Percentiles rank a stretch among this genome's conserved stretches.
Conservation (phyloP, 2,888 invertebrate genomes). For the Heliconius hortense region DNA sequence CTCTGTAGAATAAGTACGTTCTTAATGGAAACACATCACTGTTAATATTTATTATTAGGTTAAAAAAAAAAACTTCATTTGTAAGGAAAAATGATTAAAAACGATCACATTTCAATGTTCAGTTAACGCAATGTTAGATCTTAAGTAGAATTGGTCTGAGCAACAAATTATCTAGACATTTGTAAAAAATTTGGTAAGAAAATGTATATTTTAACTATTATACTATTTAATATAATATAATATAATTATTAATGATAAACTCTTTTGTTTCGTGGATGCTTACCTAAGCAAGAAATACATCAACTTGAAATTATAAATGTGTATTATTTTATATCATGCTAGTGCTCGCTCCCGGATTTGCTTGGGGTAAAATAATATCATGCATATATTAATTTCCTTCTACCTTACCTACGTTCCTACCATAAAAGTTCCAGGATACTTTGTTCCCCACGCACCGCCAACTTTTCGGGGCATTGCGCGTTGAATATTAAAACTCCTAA, state of each 20-base stretch:
- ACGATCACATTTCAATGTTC: conserved; percentile 27
- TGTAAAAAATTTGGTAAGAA: conserved; percentile 40
- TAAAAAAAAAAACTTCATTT: not conserved
- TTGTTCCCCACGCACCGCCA: no score
- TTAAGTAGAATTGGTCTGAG: conserved; percentile 40
- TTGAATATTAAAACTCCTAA: no score
- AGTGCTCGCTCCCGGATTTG: not conserved
- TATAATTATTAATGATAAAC: conserved; percentile 24
- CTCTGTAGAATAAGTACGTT: conserved; percentile 21
- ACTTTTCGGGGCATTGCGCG: no score
- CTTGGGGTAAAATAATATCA: not conserved
- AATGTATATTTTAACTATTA: conserved; percentile 44
- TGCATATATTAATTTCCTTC: no score
- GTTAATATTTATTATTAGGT: conserved; percentile 27
- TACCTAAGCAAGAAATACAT: conserved; percentile 39
- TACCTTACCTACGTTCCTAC: no score
- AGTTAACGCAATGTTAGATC: conserved; percentile 25
- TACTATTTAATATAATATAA: conserved; percentile 32
- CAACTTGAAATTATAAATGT: conserved; percentile 29
- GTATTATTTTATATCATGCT: conserved; percentile 20
- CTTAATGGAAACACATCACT: conserved; percentile 23
- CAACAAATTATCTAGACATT: conserved; percentile 38
- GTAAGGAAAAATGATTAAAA: not conserved
- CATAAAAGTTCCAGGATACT: no score
- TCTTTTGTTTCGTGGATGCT: conserved; percentile 37